These are phyloP conservation scores for Ammodramus savannarum DNA, from an alignment of 2,113 vertebrate species.

Conservation along the genomic window DNA sequence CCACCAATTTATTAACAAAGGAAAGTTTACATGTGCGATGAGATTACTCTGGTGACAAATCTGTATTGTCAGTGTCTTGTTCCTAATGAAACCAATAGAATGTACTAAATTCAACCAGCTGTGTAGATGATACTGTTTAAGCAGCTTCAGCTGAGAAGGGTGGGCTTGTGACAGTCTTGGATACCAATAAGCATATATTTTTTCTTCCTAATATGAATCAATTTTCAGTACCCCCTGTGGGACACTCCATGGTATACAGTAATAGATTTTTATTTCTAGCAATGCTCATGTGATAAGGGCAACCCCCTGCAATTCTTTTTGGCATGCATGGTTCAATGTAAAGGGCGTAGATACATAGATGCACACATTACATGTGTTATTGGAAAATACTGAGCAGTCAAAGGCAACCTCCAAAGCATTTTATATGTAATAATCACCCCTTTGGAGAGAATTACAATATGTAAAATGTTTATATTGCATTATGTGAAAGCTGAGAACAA, in stretches of 20 bases:
- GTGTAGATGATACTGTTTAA: background rate
- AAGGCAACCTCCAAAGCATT: background rate
- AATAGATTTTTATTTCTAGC: background rate
- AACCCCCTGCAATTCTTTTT: background rate
- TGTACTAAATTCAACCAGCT: background rate
- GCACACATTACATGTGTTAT: fast-evolving
- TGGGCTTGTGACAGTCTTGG: background rate
- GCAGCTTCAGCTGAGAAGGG: background rate
- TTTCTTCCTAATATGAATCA: background rate
- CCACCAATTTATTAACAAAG: background rate
- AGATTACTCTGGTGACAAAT: background rate
- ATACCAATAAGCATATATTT: background rate
- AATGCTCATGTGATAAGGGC: background rate
- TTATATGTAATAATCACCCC: background rate
- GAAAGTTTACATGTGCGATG: background rate
- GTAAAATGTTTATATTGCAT: background rate
- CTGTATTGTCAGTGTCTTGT: background rate
- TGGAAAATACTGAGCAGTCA: background rate
- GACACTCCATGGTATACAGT: background rate
- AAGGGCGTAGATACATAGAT: background rate
- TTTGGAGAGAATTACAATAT: background rate
- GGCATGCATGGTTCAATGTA: background rate
- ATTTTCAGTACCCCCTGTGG: background rate
- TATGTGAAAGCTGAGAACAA: background rate
- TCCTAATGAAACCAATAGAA: background rate